Percentiles rank a stretch among this genome's conserved stretches.
Evolutionary conservation across 2,113 vertebrate species (phyloP).

Genomic region (Amphiprion percula): DNA sequence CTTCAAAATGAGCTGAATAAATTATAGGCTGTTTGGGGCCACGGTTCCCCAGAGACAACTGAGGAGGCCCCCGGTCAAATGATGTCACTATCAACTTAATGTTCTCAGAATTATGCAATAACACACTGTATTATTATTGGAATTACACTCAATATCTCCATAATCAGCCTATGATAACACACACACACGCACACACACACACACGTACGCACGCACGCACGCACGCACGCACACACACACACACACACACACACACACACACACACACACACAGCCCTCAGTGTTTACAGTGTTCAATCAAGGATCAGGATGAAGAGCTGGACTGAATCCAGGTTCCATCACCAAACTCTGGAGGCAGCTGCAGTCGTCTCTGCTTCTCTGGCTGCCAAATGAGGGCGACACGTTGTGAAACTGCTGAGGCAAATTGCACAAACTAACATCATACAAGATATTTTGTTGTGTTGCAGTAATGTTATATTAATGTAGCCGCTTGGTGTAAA

Average conservation of each 20-base stretch:
- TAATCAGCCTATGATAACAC: background rate
- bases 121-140: conserved; percentile 26
- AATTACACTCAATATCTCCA: background rate
- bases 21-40: conserved; percentile 54
- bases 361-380: background rate
- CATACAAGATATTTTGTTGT: too few species aligned
- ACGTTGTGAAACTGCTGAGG: conserved; percentile 9
- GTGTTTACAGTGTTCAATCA: background rate
- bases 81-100: conserved; percentile 56
- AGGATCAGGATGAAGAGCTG: conserved; percentile 9
- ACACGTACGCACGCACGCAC: background rate
- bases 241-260: background rate
- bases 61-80: conserved; percentile 35
- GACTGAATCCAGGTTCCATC: conserved; percentile 29
- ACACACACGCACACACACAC: background rate
- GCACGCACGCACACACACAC: background rate
- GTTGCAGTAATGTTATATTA: too few species aligned
- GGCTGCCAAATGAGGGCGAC: conserved; percentile 17
- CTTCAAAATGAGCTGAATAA: conserved; percentile 36
- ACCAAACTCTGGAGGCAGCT: conserved; percentile 15
- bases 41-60: conserved; percentile 28
- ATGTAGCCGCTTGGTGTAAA: background rate
- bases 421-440: background rate
- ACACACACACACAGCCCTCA: background rate
- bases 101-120: conserved; percentile 53